phyloP scores from a whole-genome alignment of 2,888 invertebrate genomes.

The Thelaira solivaga region DNA sequence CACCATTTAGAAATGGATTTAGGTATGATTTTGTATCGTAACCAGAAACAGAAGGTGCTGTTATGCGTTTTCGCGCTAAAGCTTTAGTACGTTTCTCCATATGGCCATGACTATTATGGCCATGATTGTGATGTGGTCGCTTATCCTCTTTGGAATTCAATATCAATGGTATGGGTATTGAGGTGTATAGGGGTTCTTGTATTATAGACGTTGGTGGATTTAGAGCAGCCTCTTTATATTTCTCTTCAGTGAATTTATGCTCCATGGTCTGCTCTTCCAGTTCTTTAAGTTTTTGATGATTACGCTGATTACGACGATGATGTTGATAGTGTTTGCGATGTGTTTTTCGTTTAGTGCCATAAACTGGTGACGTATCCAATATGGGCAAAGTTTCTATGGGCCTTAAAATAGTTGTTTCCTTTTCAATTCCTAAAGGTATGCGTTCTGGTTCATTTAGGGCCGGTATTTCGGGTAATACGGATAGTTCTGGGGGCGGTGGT shows the following conservation, averaged over 20 bases:
- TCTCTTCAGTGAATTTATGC: conserved; percentile 51
- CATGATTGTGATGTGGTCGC: conserved; percentile 64
- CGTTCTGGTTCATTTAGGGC: conserved; percentile 46
- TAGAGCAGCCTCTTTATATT: conserved; percentile 68
- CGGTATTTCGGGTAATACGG: conserved; percentile 9
- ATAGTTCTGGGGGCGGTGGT: conserved; percentile 27
- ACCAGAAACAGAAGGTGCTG: conserved; percentile 69
- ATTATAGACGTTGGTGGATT: conserved; percentile 69
- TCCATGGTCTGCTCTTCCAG: conserved; percentile 11
- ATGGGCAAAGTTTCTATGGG: conserved; percentile 67
- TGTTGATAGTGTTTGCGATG: conserved; percentile 73
- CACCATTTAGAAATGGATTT: conserved; percentile 73
- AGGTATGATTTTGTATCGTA: conserved; percentile 72
- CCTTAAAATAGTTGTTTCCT: conserved; percentile 25
- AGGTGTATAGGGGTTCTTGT: conserved; percentile 68
- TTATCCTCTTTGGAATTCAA: conserved; percentile 73
- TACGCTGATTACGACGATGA: conserved; percentile 66
- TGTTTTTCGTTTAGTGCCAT: conserved; percentile 68
- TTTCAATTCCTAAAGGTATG: conserved; percentile 52
- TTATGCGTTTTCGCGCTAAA: conserved; percentile 68
- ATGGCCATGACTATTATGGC: conserved; percentile 41
- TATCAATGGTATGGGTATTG: conserved; percentile 73
- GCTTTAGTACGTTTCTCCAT: conserved; percentile 66
- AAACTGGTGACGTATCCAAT: conserved; percentile 64
- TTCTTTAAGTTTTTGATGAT: conserved; percentile 60